phyloP scores from a whole-genome alignment of 2,113 vertebrate genomes.

The Mormyrus lacerda region DNA sequence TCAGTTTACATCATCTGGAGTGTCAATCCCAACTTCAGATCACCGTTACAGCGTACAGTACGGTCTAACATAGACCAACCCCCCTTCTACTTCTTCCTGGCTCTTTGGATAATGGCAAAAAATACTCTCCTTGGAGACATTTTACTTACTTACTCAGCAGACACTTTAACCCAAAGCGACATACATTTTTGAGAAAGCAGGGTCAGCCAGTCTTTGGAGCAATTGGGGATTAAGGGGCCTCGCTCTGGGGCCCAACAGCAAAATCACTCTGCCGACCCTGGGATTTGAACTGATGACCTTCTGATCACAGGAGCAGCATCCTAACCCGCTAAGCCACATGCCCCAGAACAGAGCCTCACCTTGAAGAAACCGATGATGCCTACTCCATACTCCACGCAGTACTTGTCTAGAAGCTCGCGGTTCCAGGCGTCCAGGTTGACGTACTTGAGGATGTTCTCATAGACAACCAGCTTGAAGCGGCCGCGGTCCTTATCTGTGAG shows the following conservation, averaged over 20 bases:
- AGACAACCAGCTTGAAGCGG: conserved; percentile 77
- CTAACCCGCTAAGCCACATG: background rate
- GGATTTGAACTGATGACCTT: background rate
- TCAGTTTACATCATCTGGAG: background rate
- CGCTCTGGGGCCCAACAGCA: background rate
- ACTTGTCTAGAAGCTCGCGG: conserved; percentile 80
- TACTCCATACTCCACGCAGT: conserved; percentile 79
- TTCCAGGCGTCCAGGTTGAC: conserved; percentile 86
- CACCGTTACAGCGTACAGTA: background rate
- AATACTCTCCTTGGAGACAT: background rate
- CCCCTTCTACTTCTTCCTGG: background rate
- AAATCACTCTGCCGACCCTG: background rate
- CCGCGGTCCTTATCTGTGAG: conserved; percentile 77
- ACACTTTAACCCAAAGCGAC: background rate
- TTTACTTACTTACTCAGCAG: background rate
- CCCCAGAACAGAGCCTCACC: conserved; percentile 42
- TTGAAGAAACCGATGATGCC: conserved; percentile 85
- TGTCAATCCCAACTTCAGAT: background rate
- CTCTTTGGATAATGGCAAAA: background rate
- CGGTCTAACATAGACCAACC: background rate
- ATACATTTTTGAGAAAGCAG: background rate
- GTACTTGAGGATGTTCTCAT: conserved; percentile 82
- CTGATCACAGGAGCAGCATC: background rate
- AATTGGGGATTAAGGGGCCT: background rate
- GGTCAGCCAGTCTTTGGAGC: background rate